phyloP scores from a whole-genome alignment of 2,888 invertebrate genomes.

The Cybosia mesomella region DNA sequence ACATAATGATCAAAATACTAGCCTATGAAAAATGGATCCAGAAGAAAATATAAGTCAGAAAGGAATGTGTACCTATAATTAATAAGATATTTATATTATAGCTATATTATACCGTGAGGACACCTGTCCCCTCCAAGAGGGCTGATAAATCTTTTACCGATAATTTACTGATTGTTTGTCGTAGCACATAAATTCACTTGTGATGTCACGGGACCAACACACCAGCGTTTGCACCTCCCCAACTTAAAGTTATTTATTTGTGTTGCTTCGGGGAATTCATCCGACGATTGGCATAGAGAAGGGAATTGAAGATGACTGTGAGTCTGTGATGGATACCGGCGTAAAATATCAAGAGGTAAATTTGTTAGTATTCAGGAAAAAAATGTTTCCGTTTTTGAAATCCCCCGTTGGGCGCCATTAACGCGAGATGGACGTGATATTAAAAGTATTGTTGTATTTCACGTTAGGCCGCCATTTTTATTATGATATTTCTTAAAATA shows the following conservation, averaged over 20 bases:
- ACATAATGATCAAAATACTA: not conserved
- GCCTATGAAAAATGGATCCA: not conserved
- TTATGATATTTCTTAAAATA: constrained; percentile 11
- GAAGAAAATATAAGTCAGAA: constrained; percentile 28
- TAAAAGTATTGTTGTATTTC: constrained; percentile 14
- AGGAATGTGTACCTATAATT: constrained; percentile 41
- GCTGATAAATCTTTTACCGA: constrained; percentile 69
- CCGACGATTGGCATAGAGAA: constrained; percentile 45
- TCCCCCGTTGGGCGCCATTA: constrained; percentile 37
- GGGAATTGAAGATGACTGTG: constrained; percentile 37
- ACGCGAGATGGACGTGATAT: constrained; percentile 3
- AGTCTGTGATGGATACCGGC: constrained; percentile 31
- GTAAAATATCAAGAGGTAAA: constrained; percentile 18
- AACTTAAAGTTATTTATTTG: constrained; percentile 75
- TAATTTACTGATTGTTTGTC: constrained; percentile 77
- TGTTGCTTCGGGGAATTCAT: constrained; percentile 67
- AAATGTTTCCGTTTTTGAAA: constrained; percentile 14
- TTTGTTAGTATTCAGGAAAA: constrained; percentile 28
- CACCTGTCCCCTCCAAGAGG: constrained; percentile 60
- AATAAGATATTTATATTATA: constrained; percentile 54
- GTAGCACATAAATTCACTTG: constrained; percentile 51
- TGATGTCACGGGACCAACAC: constrained; percentile 41
- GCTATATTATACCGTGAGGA: constrained; percentile 53
- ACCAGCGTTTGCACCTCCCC: constrained; percentile 54
- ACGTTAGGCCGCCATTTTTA: constrained; percentile 4